phyloP scores from a whole-genome alignment of 2,113 vertebrate genomes.

The Elephantulus edwardii region DNA sequence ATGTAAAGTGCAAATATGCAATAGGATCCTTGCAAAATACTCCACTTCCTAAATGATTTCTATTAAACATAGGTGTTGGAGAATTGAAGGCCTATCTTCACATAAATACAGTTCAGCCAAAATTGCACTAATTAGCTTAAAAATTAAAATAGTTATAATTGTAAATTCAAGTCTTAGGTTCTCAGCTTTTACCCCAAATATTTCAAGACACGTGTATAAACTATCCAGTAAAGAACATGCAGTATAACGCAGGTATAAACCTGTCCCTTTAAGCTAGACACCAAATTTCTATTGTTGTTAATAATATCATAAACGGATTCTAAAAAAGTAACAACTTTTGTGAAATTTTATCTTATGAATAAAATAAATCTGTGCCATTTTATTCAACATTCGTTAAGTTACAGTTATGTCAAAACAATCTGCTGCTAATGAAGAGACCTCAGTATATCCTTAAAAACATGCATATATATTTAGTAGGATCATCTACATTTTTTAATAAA shows the following conservation, averaged over 20 bases:
- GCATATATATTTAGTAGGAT: conserved; percentile 71
- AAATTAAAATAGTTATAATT: conserved; percentile 1
- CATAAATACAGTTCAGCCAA: neutral
- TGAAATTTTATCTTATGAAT: conserved; percentile 79
- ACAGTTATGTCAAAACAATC: conserved; percentile 79
- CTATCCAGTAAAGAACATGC: neutral
- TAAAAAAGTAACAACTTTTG: conserved; percentile 63
- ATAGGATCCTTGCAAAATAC: neutral
- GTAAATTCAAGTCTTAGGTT: conserved; percentile 54
- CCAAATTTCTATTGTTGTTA: conserved; percentile 44
- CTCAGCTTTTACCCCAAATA: conserved; percentile 32
- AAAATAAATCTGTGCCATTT: conserved; percentile 84
- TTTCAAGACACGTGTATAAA: neutral
- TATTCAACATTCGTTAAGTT: conserved; percentile 84
- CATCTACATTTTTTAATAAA: conserved; percentile 80
- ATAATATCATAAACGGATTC: conserved; percentile 44
- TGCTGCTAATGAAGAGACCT: conserved; percentile 61
- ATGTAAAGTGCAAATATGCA: neutral
- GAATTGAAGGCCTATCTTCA: conserved; percentile 29
- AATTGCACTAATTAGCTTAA: conserved; percentile 34
- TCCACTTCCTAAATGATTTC: neutral
- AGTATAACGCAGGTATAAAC: neutral
- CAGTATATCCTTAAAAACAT: conserved; percentile 74
- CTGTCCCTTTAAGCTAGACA: neutral
- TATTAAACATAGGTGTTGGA: conserved; percentile 25